Base-by-base conservation (phyloP, 53 echinoderm and acorn worm genomes). In the Astropecten irregularis region DNA sequence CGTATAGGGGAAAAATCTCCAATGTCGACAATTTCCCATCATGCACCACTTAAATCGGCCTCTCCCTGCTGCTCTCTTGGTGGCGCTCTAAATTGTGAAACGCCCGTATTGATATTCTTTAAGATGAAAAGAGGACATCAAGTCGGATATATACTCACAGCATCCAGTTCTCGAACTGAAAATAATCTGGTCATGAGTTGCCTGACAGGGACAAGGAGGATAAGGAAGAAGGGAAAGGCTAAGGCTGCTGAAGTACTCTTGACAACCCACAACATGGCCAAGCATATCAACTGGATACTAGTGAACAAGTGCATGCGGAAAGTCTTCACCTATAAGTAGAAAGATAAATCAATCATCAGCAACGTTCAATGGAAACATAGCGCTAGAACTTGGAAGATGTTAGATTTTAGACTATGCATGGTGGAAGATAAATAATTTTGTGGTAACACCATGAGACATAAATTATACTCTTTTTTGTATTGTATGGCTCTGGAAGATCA, bases 241-340 rank as follows among this genome's bases (percentile, higher is more conserved):
- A 94, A 70, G 21, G 94, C 92, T 25, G 86, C 90, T 0, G 83
- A 52, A 3, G 92, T 90, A 19, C 73, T 88, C 39, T 97, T 97
- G 81, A 95, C 87, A 39, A 69, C 64, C 96, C 97, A 97, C 30
- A 97, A 77, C 7, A 95, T 3, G 4, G 77, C 83, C 0, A 95
- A 68, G 38, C 97, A 93, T 3, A 65, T 9, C 51, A 95, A 32
- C 74, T 97, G 96, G 57, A 96, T 73, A 26, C 82, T 29, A 21
- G 96, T 96, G 63, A 89, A 96, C 54, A 96, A 32, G 34, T 95
- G 92, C 94, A 97, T 97, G 18, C 94, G 76, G 63, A 86, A 92
- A 13, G 91, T 87, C 65, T 84, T 92, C 3, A 96, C 91, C 91
- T 91, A 68, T 27, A 38, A 29, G n/a, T 0, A 66, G 0, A 27